These are phyloP conservation scores for Ciconia boyciana DNA, from an alignment of 2,113 vertebrate species.

Conservation along the genomic window DNA sequence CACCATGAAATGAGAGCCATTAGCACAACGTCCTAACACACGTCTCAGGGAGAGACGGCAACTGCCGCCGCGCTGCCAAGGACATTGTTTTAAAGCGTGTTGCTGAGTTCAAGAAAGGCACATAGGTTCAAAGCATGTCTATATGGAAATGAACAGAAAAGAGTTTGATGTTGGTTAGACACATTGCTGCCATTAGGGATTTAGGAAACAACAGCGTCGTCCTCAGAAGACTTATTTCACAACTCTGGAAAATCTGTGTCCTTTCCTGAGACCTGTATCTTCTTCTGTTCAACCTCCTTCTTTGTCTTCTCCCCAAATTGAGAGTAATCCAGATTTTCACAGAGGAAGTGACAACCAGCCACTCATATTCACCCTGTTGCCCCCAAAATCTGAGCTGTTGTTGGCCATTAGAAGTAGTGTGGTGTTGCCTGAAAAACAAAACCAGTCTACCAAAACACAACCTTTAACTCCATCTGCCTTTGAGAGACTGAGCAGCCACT, in stretches of 20 bases:
- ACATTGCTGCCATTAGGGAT: background rate
- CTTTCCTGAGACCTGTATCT: background rate
- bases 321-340: background rate
- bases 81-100: background rate
- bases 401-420: background rate
- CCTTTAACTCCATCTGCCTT: background rate
- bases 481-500: background rate
- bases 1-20: background rate
- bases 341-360: background rate
- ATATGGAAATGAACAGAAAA: background rate
- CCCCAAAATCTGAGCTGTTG: background rate
- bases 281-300: background rate
- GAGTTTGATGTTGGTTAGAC: background rate
- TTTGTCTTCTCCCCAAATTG: accelerated
- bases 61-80: background rate
- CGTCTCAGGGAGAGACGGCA: background rate
- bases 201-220: background rate
- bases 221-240: background rate
- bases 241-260: background rate
- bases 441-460: background rate
- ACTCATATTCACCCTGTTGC: background rate
- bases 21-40: background rate
- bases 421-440: background rate
- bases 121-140: accelerated
- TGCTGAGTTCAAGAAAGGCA: background rate